Base-by-base conservation (phyloP, 2,888 invertebrate genomes). In the Drosophila parthenogenetica region DNA sequence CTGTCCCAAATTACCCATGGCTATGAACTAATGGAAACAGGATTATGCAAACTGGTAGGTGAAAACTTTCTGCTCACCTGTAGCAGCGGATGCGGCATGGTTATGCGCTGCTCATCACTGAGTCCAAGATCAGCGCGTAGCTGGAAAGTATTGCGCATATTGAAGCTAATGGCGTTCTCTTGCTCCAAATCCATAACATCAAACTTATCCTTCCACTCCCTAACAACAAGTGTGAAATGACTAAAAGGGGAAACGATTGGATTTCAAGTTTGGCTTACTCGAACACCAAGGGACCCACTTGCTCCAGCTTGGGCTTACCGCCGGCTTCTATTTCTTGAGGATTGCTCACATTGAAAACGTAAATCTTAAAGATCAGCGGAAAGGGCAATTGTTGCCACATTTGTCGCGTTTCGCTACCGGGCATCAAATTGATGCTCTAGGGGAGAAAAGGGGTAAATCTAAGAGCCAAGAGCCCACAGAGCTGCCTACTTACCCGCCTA, bases 261-360 rank as follows among this genome's bases (percentile, higher is more conserved):
- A 19, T 2, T 19, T 57, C 0, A n/a, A 19, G 13, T 13, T 13
- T 3, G 4, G 42, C 95, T 94, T 92, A 97, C 97, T 96, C 95
- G 91, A 96, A 97, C 84, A 95, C 94, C 90, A 94, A 97, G 0
- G 97, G 97, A 48, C 97, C 97, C 1, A 96, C 90, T 93, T 97
- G 95, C 79, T 95, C 93, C 0, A 97, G 40, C 19, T 49, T 39
- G 0, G 97, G 97, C 35, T 94, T 94, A 0, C 63, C 95, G 0
- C 97, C 97, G 16, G 93, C 93, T 70, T 94, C 93, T 0, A 96
- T 93, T 40, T 95, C 96, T 0, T 93, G 93, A 0, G 95, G 93
- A 91, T 97, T 97, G 4, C 96, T 96, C 25, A 96, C 94, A 90
- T 97, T 97, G 90, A 96, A 97, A 0, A 97, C 87, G 88, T 95